Percentiles rank a stretch among this genome's conserved stretches.
phyloP scores from a whole-genome alignment of 1,140 invertebrate species.

The Drosophila dunni region DNA sequence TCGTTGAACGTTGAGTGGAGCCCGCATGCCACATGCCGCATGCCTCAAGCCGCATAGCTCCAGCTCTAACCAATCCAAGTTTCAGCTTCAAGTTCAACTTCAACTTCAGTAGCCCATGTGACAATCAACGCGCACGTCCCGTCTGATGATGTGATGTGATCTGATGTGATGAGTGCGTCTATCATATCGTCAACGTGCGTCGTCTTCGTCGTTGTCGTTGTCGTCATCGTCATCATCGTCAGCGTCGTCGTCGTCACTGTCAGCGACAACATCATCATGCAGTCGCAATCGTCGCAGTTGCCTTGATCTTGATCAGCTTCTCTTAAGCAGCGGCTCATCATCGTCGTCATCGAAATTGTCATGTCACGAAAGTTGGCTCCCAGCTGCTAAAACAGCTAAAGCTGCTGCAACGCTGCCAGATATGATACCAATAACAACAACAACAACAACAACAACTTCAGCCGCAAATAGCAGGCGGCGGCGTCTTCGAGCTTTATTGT shows the following conservation, averaged over 20 bases:
- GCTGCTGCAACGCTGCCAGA: slow-evolving; percentile 31
- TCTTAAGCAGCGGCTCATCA: slow-evolving; percentile 35
- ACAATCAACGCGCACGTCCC: slow-evolving; percentile 81
- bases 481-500: slow-evolving; percentile 67
- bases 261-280: slow-evolving; percentile 73
- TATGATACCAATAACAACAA: slow-evolving; percentile 39
- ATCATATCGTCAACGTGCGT: slow-evolving; percentile 80
- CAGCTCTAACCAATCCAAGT: slow-evolving; percentile 36
- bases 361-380: slow-evolving; percentile 80
- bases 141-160: slow-evolving; percentile 78
- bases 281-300: slow-evolving; percentile 50
- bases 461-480: slow-evolving; percentile 31
- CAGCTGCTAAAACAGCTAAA: slow-evolving; percentile 57
- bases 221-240: slow-evolving; percentile 48
- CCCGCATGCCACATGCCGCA: slow-evolving; percentile 64
- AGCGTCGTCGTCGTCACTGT: slow-evolving; percentile 48
- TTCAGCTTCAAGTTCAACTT: slow-evolving; percentile 26
- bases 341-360: slow-evolving; percentile 80
- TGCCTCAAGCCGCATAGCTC: slow-evolving; percentile 17
- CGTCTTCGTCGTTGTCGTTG: slow-evolving; percentile 65
- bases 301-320: slow-evolving; percentile 73
- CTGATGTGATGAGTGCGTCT: slow-evolving; percentile 83
- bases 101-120: slow-evolving; percentile 64
- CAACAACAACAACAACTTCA: slow-evolving; percentile 27
- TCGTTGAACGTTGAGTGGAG: slow-evolving; percentile 60